Base-by-base conservation (phyloP, 2,797 vertebrate species). In the Tolypeutes matacus region DNA sequence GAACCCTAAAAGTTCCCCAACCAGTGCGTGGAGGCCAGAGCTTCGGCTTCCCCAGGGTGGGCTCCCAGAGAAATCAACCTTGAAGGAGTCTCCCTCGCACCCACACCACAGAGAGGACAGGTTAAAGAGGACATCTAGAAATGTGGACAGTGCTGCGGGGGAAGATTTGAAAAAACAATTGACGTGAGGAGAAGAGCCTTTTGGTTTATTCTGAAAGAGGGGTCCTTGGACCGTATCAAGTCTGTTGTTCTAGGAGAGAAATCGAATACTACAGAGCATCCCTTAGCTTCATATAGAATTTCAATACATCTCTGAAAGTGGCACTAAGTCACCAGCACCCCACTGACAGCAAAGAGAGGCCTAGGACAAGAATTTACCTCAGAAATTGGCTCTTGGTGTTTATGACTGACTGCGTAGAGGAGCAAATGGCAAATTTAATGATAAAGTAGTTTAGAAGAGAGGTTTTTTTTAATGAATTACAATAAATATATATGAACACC, bases 21-120 rank as follows among this genome's bases (percentile, higher is more conserved):
- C 46, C 3, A 0, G 0, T 0, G 13, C 3, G 0, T 2, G 0
- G n/a, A 42, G 67, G 67, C 8, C 29, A 15, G 64, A 0, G 0
- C 53, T 36, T 51, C 2, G 0, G 15, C 31, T 27, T 83, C 20
- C 5, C 27, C 29, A 17, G 13, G 14, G 49, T 56, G 49, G 39
- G 1, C 36, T 86, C 12, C 70, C 2, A 0, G 64, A 77, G 53
- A 87, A 58, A 31, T 14, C 29, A 8, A 10, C 3, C 12, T 27
- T 2, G 17, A 76, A 25, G 6, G 13, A 21, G 7, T 9, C 56
- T 65, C 25, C n/a, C 51, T 29, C 56, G 2, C 0, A 0, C 49
- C 42, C 13, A 14, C 31, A 3, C 23, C 11, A 7, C 25, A 7
- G 21, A 23, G n/a, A 8, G 17, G 51, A 42, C 8, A 42, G 49